A percentile compares a stretch with the other conserved stretches of the same genome.
These are phyloP conservation scores for Lithobates sylvaticus DNA, from an alignment of 2,797 vertebrate species.

Conservation along the genomic window DNA sequence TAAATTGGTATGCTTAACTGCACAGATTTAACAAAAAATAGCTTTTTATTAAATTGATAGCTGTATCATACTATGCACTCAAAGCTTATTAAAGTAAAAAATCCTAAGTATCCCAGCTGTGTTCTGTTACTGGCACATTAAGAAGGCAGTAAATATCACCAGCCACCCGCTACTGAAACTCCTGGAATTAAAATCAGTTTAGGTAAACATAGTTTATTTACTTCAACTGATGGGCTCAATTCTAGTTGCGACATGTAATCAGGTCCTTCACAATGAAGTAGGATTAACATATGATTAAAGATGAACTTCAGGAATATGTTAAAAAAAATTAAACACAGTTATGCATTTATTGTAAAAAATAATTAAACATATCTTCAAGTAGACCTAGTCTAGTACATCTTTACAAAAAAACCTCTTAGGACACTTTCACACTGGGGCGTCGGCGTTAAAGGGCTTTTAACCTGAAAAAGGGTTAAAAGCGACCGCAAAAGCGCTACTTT, in stretches of 20 bases:
- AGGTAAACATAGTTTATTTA: not conserved
- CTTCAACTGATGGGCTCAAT: not conserved
- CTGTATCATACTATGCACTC: not conserved
- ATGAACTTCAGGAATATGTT: no score
- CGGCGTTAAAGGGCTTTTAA: no score
- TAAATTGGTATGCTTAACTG: not conserved
- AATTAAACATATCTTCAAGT: no score
- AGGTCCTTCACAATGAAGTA: not conserved
- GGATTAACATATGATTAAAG: no score
- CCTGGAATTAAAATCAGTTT: not conserved
- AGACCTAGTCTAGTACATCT: no score
- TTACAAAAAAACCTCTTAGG: no score
- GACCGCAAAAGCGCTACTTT: no score
- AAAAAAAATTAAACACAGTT: no score
- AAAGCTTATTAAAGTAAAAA: conserved; percentile 2
- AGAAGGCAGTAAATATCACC: not conserved
- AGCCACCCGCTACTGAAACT: not conserved
- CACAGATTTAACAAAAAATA: not conserved
- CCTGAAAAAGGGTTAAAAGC: no score
- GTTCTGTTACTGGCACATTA: conserved; percentile 8
- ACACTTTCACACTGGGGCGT: no score
- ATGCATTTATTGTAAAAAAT: no score
- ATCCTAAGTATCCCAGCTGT: conserved; percentile 3
- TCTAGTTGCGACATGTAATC: not conserved
- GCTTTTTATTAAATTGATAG: not conserved